Conservation (phyloP, 2,888 invertebrate species). For the Erynnis tages region DNA sequence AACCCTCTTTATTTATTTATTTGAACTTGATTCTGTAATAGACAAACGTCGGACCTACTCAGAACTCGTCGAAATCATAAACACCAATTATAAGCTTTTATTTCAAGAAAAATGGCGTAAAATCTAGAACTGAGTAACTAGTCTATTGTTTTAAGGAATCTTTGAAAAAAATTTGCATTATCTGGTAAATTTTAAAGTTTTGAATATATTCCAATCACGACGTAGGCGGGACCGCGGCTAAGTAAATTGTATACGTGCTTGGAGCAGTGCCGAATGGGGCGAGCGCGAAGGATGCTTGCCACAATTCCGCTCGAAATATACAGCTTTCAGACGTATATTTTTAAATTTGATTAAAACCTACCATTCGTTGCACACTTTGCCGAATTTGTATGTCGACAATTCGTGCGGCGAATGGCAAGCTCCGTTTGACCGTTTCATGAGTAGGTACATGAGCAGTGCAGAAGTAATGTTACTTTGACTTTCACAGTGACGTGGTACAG, state of each 20-base stretch:
- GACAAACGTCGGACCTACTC: too few relatives aligned
- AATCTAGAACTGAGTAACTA: too few relatives aligned
- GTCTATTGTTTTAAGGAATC: neutral
- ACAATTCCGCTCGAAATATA: constrained; percentile 33
- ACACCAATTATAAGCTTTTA: too few relatives aligned
- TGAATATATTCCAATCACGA: constrained; percentile 70
- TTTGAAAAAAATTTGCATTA: constrained; percentile 26
- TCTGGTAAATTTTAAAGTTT: constrained; percentile 48
- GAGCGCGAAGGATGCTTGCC: constrained; percentile 52
- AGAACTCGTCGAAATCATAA: too few relatives aligned
- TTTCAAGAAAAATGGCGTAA: too few relatives aligned
- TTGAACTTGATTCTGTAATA: too few relatives aligned
- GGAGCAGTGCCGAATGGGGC: constrained; percentile 72
- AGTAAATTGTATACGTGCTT: constrained; percentile 79
- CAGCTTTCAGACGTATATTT: constrained; percentile 27
- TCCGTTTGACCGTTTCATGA: neutral
- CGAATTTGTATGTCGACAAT: constrained; percentile 26
- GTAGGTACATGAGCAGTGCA: too few relatives aligned
- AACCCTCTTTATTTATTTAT: too few relatives aligned
- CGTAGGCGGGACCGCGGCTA: constrained; percentile 57
- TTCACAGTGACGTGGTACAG: too few relatives aligned
- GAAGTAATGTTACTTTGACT: too few relatives aligned
- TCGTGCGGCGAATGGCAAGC: constrained; percentile 1
- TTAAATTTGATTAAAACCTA: constrained; percentile 24
- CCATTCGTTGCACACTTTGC: constrained; percentile 14